Evolutionary conservation across 2,888 invertebrate genomes (phyloP), one percentile per base, ranked within the genome.

Genomic region (Callyntrura guangdongensis): DNA sequence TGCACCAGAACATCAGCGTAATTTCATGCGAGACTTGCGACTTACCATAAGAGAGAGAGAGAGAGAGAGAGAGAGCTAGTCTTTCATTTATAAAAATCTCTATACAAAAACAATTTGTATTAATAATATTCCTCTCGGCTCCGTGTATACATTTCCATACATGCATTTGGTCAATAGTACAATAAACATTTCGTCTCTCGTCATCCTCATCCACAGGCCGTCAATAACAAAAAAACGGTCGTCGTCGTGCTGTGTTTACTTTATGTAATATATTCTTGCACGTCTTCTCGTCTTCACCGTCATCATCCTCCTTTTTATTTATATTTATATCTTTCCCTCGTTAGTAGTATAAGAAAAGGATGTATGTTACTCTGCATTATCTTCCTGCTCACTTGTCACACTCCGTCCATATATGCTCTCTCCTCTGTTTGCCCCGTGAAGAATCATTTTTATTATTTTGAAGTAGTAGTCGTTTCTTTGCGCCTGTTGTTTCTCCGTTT

Each of bases 221-320:
- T 59, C 59, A 59, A 59, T 17, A 59, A 17, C n/a, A 12, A 36
- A 36, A n/a, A 36, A 36, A 2, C 36, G 36, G 20, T 27, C 27
- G n/a, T 2, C 82, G 61, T 82, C 64, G 20, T 17, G 61, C 45
- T 8, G 61, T 82, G 64, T 82, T 82, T 82, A 22, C 64, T 82
- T 82, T 82, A 82, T 36, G 36, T 36, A 36, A 36, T 36, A 11
- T 25, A 59, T 56, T 27, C 20, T 64, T 45, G 27, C 17, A 36
- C 36, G 27, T 81, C 81, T 81, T n/a, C n/a, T n/a, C 79, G 9
- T 36, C 8, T 81, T 25, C 56, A 27, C 5, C 22, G 12, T 67
- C 8, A 59, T 25, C 56, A 27, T 9, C 22, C 9, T 67, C 27
- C 27, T 14, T 27, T 27, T 67, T 36, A 36, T 36, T 36, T 36